Conservation (phyloP, 2,797 vertebrate genomes). For the Balearica regulorum region DNA sequence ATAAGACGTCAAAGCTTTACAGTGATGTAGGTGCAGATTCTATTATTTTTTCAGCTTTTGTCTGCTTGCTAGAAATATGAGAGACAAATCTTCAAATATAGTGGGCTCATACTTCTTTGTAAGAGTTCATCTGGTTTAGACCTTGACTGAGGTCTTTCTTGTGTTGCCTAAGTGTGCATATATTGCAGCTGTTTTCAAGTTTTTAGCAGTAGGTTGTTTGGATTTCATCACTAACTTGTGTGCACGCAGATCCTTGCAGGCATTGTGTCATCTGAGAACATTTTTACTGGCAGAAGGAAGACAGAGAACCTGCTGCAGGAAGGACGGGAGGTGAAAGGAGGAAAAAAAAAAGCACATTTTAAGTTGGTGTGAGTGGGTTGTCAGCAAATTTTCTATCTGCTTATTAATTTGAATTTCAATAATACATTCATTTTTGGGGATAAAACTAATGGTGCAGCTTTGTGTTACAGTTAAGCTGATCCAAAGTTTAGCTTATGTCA, state of each 20-base stretch:
- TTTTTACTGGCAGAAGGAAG: not conserved
- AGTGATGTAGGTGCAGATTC: not conserved
- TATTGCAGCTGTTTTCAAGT: not conserved
- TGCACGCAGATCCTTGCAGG: not conserved
- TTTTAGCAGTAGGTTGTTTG: not conserved
- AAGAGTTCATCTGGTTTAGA: not conserved
- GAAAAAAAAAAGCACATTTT: not conserved
- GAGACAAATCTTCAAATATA: not conserved
- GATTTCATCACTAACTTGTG: not conserved
- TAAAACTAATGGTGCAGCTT: not conserved
- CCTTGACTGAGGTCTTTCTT: not conserved
- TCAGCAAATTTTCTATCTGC: not conserved
- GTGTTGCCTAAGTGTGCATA: not conserved
- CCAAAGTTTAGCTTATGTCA: not conserved
- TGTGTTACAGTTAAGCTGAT: not conserved
- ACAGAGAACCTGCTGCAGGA: not conserved
- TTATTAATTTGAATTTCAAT: not conserved
- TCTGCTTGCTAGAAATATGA: not conserved
- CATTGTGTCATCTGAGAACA: not conserved
- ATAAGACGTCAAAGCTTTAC: not conserved
- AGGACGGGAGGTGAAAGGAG: not conserved
- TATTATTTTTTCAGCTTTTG: not conserved
- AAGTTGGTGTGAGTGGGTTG: not conserved
- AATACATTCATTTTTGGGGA: not conserved
- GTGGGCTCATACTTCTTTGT: not conserved